Evolutionary conservation across 2,888 invertebrate species (phyloP).

Genomic region (Luffia ferchaultella): DNA sequence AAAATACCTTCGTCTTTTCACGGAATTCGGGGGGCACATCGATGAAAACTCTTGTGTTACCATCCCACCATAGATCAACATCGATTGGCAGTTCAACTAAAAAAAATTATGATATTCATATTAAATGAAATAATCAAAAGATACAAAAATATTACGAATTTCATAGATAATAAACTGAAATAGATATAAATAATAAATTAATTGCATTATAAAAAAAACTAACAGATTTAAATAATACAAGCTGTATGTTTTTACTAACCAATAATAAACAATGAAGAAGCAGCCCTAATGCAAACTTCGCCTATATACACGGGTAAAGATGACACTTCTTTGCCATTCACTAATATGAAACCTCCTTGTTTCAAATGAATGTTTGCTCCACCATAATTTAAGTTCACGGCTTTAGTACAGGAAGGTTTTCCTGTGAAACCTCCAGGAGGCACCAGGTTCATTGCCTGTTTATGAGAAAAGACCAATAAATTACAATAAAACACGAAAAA

Average conservation of each 20-base stretch:
- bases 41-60: constrained; percentile 82
- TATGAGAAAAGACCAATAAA: too few relatives aligned
- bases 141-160: neutral
- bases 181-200: neutral
- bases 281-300: constrained; percentile 72
- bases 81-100: constrained; percentile 78
- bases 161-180: neutral
- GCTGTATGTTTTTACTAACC: constrained; percentile 37
- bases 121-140: neutral
- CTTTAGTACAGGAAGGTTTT: constrained; percentile 83
- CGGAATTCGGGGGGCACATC: constrained; percentile 78
- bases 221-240: neutral
- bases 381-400: constrained; percentile 70
- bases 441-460: constrained; percentile 71
- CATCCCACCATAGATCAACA: constrained; percentile 89
- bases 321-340: constrained; percentile 74
- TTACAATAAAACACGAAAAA: neutral
- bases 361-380: constrained; percentile 73
- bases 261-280: constrained; percentile 79
- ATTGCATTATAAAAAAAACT: neutral
- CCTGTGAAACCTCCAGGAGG: constrained; percentile 61
- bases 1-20: constrained; percentile 68
- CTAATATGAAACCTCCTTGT: constrained; percentile 74
- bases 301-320: constrained; percentile 70
- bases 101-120: constrained; percentile 23